Evolutionary conservation across 2,113 vertebrate genomes (phyloP), one percentile per base, ranked within the genome.

Genomic region (Neolamprologus longior): DNA sequence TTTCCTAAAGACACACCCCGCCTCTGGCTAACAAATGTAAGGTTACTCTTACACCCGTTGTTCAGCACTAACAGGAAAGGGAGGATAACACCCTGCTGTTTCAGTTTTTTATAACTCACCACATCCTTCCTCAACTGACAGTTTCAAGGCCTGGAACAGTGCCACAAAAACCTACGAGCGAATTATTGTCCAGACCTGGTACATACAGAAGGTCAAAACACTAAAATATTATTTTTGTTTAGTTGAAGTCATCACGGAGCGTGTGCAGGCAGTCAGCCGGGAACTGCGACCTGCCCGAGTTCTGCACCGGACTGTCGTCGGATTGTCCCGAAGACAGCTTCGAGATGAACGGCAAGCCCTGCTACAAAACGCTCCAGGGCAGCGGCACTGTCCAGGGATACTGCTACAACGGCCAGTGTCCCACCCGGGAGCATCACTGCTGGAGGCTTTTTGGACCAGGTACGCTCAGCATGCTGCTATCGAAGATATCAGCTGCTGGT

Each of bases 351-450:
- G 98, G 98, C 35, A 91, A 95, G 1, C 91, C 97, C 28, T 99
- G 98, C 87, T 66, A 31, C 88, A 84, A 87, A 3, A 92, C 83
- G 0, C 95, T 93, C 3, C 89, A 81, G 0, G 97, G 98, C 8
- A 26, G 68, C 12, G 40, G 21, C 68, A 6, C 40, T 3, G 95
- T 93, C 3, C 89, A 84, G 0, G 97, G 98, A 6, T 98, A 96
- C 94, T 98, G 97, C 94, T 95, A 96, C 93, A 82, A 97, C 0
- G 98, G 98, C n/a, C 91, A 50, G 40, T 99, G 98, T n/a, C 98
- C 98, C 8, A 96, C 97, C 0, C 92, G 92, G 1, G 8, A 93
- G 58, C 93, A 96, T 88, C 97, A 96, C 93, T 99, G 98, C 94
- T 96, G 88, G 68, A 85, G 92, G 1, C 93, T 99, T 61, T 99